Evolutionary conservation across 2,888 invertebrate genomes (phyloP), one percentile per base, ranked within the genome.

Genomic region (Cheilosia variabilis): DNA sequence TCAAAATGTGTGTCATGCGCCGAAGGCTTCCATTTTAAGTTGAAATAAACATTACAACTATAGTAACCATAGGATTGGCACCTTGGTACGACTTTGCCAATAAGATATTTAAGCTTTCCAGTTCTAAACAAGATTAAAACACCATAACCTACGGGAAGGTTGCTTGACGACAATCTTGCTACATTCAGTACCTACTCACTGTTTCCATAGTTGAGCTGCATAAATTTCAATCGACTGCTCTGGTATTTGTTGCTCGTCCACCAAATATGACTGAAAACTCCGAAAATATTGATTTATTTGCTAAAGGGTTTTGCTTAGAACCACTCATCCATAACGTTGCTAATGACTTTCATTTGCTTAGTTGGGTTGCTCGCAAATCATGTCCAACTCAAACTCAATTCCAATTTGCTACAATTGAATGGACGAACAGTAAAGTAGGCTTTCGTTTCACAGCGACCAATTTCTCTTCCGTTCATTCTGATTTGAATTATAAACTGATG

Each of bases 321-420:
- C 55, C 62, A 66, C 19, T 55, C 62, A 52, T 43, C 22, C 76
- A 24, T 65, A 52, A 53, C 69, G 57, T 58, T 65, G 50, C 63
- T 81, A 81, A 76, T 65, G 57, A 41, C 37, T 58, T 68, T 75
- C 41, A 81, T 43, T 81, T 63, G 81, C 63, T 62, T 47, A 52
- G 31, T 63, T 76, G 22, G 10, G 10, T 13, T 10, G 53, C 60
- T 71, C 52, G 55, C 71, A 77, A 60, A 60, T 77, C 77, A 77
- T 77, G 60, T 37, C 57, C 19, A 43, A 80, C 60, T 53, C 34
- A 52, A 45, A 17, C 9, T 19, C 31, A 2, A n/a, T 52, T 22
- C 34, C 24, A 24, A 52, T 43, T 31, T 3, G 22, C 19, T 57
- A 55, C n/a, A 19, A 62, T 53, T 60, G 24, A 5, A 41, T 19